These are phyloP conservation scores for Drosophila prostipennis DNA, from an alignment of 2,888 invertebrate species.

Conservation along the genomic window DNA sequence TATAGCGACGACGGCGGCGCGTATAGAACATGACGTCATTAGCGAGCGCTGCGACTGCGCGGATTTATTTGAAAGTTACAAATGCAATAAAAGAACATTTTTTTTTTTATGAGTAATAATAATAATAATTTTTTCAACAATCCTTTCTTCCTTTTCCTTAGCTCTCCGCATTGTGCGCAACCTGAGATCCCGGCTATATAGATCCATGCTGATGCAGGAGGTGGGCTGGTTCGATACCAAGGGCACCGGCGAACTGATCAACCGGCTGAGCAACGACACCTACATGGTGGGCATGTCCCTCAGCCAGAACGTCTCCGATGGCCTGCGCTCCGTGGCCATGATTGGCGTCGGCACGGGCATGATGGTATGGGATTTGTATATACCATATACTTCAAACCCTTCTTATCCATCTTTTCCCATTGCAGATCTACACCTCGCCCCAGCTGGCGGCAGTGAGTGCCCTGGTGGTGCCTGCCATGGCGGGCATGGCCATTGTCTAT, in stretches of 20 bases:
- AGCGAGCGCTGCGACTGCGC: background rate
- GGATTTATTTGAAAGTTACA: no score
- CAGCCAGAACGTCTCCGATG: conserved; percentile 97
- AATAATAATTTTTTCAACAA: no score
- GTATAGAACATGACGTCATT: background rate
- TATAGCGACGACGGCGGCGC: background rate
- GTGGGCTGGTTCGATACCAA: conserved; percentile 95
- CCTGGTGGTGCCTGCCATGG: conserved; percentile 95
- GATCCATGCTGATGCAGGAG: conserved; percentile 93
- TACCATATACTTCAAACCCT: no score
- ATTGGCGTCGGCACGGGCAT: conserved; percentile 94
- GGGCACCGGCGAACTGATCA: conserved; percentile 96
- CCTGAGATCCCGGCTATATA: conserved; percentile 91
- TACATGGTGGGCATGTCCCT: conserved; percentile 95
- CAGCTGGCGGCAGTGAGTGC: conserved; percentile 94
- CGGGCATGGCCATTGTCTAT: conserved; percentile 91
- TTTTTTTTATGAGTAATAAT: no score
- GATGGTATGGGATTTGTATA: conserved; percentile 90
- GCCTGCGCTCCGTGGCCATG: conserved; percentile 94
- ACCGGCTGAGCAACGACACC: conserved; percentile 95
- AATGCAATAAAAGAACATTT: no score
- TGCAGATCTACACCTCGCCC: conserved; percentile 95
- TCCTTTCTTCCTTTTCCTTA: conserved; percentile 84
- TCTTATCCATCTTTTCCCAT: background rate
- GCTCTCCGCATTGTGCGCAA: conserved; percentile 94